Evolutionary conservation across 2,888 invertebrate species (phyloP), one percentile per base, ranked within the genome.

Genomic region (Mythimna albipuncta): DNA sequence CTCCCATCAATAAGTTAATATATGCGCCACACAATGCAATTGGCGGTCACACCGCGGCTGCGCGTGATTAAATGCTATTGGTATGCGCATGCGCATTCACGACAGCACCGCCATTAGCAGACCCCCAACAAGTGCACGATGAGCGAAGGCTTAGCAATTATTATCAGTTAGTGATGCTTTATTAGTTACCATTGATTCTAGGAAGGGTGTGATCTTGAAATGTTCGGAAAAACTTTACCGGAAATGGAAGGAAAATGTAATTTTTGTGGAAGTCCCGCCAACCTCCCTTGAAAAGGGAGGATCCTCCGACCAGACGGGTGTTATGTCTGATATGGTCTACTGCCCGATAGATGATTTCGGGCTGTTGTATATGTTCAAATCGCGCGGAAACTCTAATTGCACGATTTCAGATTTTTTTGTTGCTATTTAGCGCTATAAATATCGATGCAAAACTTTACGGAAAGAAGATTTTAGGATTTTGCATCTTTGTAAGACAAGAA

Each of bases 51-150:
- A 79, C 72, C 64, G 52, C 44, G 63, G 54, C 75, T 44, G 83
- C 72, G 81, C 83, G 83, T 84, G 85, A 84, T 84, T 84, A 77
- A 80, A 84, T 69, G 75, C 77, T 70, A 77, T 84, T 77, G 83
- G 81, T 84, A 84, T 84, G 85, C 85, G 83, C 72, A 72, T 80
- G 85, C 83, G 85, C 72, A 72, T 82, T 70, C 83, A 82, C 85
- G 77, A 84, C 82, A 79, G 81, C 61, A 35, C 57, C 62, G 65
- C 73, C 76, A 79, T 82, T 84, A 76, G 38, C 35, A 65, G 80
- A 84, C 82, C 77, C 69, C 79, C 84, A 76, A 69, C 82, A 75
- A 77, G 73, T 72, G 50, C 79, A 79, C 82, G 79, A 82, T 74
- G 47, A 54, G 62, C 13, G 58, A 69, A 55, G 21, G 44, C 75